A percentile compares a stretch with the other conserved stretches of the same genome.
These are phyloP conservation scores for Mormyrus hasselquistii DNA, from an alignment of 2,797 vertebrate genomes.

Conservation along the genomic window DNA sequence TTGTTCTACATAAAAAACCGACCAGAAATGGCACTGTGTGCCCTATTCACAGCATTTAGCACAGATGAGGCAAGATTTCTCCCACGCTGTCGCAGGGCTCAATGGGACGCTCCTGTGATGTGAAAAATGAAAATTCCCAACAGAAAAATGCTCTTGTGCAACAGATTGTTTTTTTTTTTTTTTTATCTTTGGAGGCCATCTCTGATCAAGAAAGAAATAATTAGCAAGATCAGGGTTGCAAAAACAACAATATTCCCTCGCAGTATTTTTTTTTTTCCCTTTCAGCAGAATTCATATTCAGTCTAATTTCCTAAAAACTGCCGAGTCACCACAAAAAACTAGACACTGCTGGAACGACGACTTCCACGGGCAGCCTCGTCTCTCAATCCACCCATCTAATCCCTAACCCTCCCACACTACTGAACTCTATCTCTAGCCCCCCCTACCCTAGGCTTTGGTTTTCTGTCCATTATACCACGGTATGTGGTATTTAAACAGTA, in stretches of 20 bases:
- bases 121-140: background rate
- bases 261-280: background rate
- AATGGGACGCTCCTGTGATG: background rate
- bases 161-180: background rate
- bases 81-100: background rate
- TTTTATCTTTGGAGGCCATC: background rate
- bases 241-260: background rate
- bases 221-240: slow-evolving; percentile 2
- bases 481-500: background rate
- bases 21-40: background rate
- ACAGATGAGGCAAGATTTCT: background rate
- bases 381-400: background rate
- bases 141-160: background rate
- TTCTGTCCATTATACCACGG: background rate
- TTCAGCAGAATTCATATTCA: background rate
- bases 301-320: background rate
- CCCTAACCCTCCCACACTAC: background rate
- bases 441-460: background rate
- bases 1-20: background rate
- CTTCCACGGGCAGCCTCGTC: background rate
- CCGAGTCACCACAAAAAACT: background rate
- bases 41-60: background rate
- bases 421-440: background rate
- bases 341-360: background rate
- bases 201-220: background rate